These are phyloP conservation scores for Xiphorhynchus erythropygius DNA, from an alignment of 2,797 vertebrate genomes.

Conservation along the genomic window DNA sequence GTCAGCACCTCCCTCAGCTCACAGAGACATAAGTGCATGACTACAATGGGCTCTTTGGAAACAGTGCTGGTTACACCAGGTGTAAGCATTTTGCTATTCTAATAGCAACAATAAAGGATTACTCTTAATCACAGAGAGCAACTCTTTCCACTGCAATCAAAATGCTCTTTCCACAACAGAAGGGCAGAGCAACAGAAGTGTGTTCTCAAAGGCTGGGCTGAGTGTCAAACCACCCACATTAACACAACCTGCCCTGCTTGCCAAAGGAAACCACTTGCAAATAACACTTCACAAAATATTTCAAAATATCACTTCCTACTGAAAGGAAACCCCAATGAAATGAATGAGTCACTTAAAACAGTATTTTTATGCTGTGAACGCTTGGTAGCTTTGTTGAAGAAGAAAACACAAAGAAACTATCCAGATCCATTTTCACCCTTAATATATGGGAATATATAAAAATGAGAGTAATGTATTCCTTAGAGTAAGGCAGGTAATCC, in stretches of 20 bases:
- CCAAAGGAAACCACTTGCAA: neutral
- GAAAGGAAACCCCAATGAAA: neutral
- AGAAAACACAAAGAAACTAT: neutral
- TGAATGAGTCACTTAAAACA: neutral
- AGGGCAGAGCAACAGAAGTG: neutral
- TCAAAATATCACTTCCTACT: neutral
- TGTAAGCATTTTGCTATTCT: neutral
- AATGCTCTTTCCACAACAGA: neutral
- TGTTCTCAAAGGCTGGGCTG: neutral
- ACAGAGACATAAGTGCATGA: neutral
- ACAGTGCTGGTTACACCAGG: fast-evolving
- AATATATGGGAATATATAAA: neutral
- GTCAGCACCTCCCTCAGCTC: neutral
- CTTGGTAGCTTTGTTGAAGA: neutral
- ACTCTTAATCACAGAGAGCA: neutral
- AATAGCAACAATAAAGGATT: neutral
- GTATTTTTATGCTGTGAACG: neutral
- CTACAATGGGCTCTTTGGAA: neutral
- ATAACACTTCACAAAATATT: neutral
- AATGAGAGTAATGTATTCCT: fast-evolving
- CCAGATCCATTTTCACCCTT: neutral
- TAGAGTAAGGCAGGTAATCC: neutral
- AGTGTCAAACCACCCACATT: neutral
- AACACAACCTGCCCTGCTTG: neutral
- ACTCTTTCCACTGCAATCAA: neutral